These are phyloP conservation scores for Drosophila prosaltans DNA, from an alignment of 1,140 invertebrate species.

Conservation along the genomic window DNA sequence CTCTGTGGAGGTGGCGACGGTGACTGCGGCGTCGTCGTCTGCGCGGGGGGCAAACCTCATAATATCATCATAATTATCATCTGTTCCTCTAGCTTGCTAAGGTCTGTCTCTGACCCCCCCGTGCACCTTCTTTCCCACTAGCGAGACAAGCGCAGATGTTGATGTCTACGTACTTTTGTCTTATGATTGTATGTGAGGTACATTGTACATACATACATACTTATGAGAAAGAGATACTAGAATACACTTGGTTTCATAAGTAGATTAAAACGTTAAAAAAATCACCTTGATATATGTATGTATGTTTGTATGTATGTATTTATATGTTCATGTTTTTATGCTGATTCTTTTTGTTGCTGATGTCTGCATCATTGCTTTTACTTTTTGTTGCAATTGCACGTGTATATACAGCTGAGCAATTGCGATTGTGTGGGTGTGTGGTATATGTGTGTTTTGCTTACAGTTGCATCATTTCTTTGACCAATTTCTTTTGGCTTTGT, in stretches of 20 bases:
- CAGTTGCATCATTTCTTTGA: conserved; percentile 46
- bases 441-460: conserved; percentile 26
- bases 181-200: conserved; percentile 2
- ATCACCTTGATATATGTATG: conserved; percentile 16
- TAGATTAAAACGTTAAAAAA: conserved; percentile 21
- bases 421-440: conserved; percentile 15
- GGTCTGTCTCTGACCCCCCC: conserved; percentile 2
- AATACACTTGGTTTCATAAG: conserved; percentile 37
- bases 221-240: conserved; percentile 8
- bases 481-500: conserved; percentile 28
- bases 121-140: conserved; percentile 21
- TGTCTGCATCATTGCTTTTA: conserved; percentile 9
- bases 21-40: not conserved
- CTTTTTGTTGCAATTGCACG: conserved; percentile 20
- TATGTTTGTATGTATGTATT: conserved; percentile 15
- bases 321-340: not conserved
- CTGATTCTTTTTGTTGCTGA: conserved; percentile 1
- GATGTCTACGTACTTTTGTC: conserved; percentile 7
- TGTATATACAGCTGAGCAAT: conserved; percentile 26
- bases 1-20: not conserved
- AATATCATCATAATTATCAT: conserved; percentile 10
- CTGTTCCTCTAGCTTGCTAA: conserved; percentile 7
- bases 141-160: conserved; percentile 30
- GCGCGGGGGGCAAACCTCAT: conserved; percentile 3
- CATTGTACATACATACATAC: conserved; percentile 15